Conservation (phyloP, 1,140 invertebrate species). For the Pachyrhynchus sulphureomaculatus region DNA sequence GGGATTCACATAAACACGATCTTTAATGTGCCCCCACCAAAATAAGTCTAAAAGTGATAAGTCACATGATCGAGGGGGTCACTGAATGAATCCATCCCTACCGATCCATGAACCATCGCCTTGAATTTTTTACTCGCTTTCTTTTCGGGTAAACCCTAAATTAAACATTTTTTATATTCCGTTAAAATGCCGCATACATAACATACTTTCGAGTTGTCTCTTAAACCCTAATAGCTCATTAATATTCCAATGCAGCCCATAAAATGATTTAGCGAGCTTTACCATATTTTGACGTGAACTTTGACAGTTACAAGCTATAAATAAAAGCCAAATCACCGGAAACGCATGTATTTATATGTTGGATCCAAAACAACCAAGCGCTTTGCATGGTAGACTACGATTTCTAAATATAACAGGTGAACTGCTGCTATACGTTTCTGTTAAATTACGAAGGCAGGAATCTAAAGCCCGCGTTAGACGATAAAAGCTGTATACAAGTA, state of each 20-base stretch:
- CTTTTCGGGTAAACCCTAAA: no score
- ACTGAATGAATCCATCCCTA: no score
- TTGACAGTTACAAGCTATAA: slow-evolving; percentile 43
- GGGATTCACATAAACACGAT: no score
- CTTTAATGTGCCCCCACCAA: no score
- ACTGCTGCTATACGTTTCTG: slow-evolving; percentile 11
- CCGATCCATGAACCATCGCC: no score
- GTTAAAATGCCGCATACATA: no score
- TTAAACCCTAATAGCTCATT: slow-evolving; percentile 21
- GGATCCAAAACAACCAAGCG: slow-evolving; percentile 32
- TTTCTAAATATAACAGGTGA: slow-evolving; percentile 46
- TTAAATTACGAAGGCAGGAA: slow-evolving; percentile 30
- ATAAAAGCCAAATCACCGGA: slow-evolving; percentile 42
- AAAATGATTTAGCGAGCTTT: slow-evolving; percentile 36
- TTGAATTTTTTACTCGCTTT: no score
- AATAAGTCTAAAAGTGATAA: no score
- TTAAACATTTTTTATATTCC: no score
- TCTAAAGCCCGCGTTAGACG: slow-evolving; percentile 30
- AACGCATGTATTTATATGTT: slow-evolving; percentile 38
- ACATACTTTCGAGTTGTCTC: no score
- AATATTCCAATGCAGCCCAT: slow-evolving; percentile 13
- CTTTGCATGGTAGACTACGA: slow-evolving; percentile 34
- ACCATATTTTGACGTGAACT: slow-evolving; percentile 42
- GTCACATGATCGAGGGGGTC: no score
- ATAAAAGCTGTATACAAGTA: no score